These are phyloP conservation scores for Lepus timidus DNA, from an alignment of 2,113 vertebrate species.

Conservation along the genomic window DNA sequence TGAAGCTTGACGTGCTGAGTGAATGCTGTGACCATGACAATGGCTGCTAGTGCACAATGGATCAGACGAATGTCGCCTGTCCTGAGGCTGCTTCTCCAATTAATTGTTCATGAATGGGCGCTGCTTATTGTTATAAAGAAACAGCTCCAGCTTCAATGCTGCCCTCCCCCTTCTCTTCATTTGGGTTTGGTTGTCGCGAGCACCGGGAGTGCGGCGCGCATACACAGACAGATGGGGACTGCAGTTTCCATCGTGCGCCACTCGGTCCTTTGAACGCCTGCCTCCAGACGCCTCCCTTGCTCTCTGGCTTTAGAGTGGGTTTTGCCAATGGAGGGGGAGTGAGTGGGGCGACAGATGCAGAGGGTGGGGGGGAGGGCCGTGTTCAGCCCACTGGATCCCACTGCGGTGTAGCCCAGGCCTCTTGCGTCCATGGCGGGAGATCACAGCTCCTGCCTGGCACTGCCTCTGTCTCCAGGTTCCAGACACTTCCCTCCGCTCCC, in stretches of 20 bases:
- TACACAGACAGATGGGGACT: background rate
- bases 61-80: background rate
- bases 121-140: background rate
- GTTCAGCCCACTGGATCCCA: background rate
- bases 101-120: background rate
- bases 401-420: background rate
- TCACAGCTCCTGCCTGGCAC: background rate
- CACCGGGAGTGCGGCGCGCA: background rate
- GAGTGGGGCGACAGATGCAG: too few relatives aligned
- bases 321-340: rapidly evolving
- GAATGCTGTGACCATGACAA: background rate
- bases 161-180: rapidly evolving
- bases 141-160: background rate
- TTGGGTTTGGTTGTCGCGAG: background rate
- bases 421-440: background rate
- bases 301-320: background rate
- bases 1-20: background rate
- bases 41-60: background rate
- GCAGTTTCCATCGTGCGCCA: background rate
- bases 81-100: background rate
- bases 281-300: background rate
- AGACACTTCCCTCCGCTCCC: background rate
- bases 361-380: rapidly evolving
- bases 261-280: background rate
- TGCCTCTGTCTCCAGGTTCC: background rate